Evolutionary conservation across 2,113 vertebrate species (phyloP), one percentile per base, ranked within the genome.

Genomic region (Anarrhichthys ocellatus): DNA sequence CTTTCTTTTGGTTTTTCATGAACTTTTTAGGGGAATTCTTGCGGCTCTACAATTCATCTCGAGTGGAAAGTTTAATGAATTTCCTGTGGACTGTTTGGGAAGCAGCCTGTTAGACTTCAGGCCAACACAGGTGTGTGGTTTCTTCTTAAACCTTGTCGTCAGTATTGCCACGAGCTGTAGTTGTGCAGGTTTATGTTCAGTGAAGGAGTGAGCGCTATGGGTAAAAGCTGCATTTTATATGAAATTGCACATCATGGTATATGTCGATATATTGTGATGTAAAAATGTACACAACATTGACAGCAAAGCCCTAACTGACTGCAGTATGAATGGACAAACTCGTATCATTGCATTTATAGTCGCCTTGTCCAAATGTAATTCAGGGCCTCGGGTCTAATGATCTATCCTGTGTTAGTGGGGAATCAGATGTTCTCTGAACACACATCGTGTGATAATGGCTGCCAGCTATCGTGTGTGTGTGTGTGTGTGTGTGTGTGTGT

Each of bases 81-180:
- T 84, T 6, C 7, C 4, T 58, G 46, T 77, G 80, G 59, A 74
- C 42, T 64, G 13, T 42, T 24, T 44, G 11, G 3, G 40, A 24
- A 59, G 56, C 36, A 46, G 56, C 63, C 52, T 22, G 68, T 67
- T 27, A 65, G 64, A 38, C n/a, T 58, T 9, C 46, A 40, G 38
- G 9, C 38, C 36, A 40, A 13, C 73, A 87, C 77, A 90, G 87
- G 90, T 90, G 83, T 67, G 81, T 63, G 78, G 84, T 84, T 87
- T 24, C 48, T 87, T 76, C 29, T 63, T 44, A 20, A 40, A 27
- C 2, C 1, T 17, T 58, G 34, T 46, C 14, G 27, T 34, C 40
- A 58, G n/a, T 18, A n/a, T 5, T 69, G 8, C 24, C 48, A 32
- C 32, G 63, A 50, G 0, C 18, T 46, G 64, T 79, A 64, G 40